Evolutionary conservation across 2,888 invertebrate species (phyloP), one percentile per base, ranked within the genome.

Genomic region (Xanthia togata): DNA sequence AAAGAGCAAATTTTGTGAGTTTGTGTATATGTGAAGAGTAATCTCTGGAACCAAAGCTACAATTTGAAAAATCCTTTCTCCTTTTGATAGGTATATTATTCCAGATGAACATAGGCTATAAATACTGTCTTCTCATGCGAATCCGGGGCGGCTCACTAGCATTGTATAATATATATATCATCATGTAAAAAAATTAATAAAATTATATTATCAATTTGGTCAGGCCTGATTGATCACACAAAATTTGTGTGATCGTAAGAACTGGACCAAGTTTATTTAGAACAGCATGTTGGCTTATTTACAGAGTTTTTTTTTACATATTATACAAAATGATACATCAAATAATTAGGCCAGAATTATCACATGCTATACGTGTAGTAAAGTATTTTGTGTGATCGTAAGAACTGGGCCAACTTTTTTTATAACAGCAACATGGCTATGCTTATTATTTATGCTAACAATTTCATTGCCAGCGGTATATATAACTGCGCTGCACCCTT

Each of bases 401-500:
- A 31, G 31, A 62, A 62, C 14, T 38, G 12, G 4, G 38, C 23
- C 12, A 12, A 12, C 0, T 6, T 26, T 26, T 44, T 26, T 12
- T 20, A 26, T 11, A 64, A 64, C 44, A 31, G 4, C 0, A 6
- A 8, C 14, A 20, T 67, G 67, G 67, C 8, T 67, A 47, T 70
- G 70, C 0, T n/a, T 12, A 41, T 73, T 85, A n/a, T 82, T 89
- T 20, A 70, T 64, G 44, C 47, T 78, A 2, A 91, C 35, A n/a
- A 92, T 81, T 41, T 71, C n/a, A 55, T 87, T 75, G 0, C 77
- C 84, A 4, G 87, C 12, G 0, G 93, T 93, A 59, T 82, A 75
- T 9, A 93, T 53, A 8, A 81, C 79, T 0, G 93, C 93, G 0
- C 76, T 85, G 75, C 94, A 94, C 0, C 91, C 89, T 12, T 35